Conservation (phyloP, 92 coral and sea anemone genomes). For the Epizoanthus fatuus region DNA sequence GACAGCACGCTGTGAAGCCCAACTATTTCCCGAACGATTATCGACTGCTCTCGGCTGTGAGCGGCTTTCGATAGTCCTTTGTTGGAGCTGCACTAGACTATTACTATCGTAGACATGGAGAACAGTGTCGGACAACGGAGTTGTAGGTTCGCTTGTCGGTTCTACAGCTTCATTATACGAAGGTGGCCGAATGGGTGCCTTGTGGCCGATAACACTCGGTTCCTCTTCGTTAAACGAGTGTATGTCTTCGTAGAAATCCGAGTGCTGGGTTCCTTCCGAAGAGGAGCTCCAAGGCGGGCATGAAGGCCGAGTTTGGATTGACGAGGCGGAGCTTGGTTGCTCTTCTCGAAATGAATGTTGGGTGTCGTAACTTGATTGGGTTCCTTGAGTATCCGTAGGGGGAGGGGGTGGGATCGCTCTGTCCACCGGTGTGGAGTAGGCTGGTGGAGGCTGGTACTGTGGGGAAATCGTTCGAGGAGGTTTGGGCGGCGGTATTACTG, state of each 20-base stretch:
- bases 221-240: constrained; percentile 90
- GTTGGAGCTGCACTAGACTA: constrained; percentile 56
- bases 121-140: constrained; percentile 59
- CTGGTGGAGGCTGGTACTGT: constrained; percentile 72
- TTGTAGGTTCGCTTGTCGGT: constrained; percentile 61
- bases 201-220: constrained; percentile 75
- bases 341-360: constrained; percentile 92
- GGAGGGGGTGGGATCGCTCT: constrained; percentile 50
- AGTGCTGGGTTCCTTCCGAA: constrained; percentile 57
- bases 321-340: constrained; percentile 79
- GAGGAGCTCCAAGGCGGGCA: constrained; percentile 75
- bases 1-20: constrained; percentile 69
- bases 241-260: constrained; percentile 64
- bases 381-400: constrained; percentile 39
- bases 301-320: constrained; percentile 66
- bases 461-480: constrained; percentile 51
- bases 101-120: constrained; percentile 68
- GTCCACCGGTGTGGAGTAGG: constrained; percentile 81
- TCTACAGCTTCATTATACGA: constrained; percentile 84
- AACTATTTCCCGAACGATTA: constrained; percentile 54
- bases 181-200: constrained; percentile 77
- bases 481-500: constrained; percentile 27
- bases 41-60: constrained; percentile 48
- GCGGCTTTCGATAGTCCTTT: constrained; percentile 39
- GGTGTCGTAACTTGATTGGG: constrained; percentile 62